Percentiles rank a stretch among this genome's conserved stretches.
Conservation (phyloP, 2,888 invertebrate species). For the Synergus itoensis region DNA sequence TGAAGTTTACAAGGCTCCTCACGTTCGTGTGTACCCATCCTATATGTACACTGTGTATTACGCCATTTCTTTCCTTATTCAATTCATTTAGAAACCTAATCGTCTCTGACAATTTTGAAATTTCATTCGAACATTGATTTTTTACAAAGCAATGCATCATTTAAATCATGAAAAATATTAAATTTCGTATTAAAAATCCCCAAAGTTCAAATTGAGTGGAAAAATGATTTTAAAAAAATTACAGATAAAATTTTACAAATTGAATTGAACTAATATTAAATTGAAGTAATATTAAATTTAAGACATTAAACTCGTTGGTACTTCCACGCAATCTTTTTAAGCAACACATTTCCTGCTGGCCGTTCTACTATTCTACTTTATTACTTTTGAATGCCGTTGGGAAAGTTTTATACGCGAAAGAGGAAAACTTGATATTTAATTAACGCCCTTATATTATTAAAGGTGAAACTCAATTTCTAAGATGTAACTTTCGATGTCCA, state of each 20-base stretch:
- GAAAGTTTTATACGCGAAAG: conserved; percentile 23
- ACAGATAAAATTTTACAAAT: neutral
- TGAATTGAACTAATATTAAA: neutral
- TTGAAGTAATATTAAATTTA: too few species aligned
- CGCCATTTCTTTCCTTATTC: conserved; percentile 1
- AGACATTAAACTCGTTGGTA: neutral
- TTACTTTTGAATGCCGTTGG: conserved; percentile 18
- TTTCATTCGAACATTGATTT: neutral
- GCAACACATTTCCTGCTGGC: neutral
- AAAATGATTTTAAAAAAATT: neutral
- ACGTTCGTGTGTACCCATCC: conserved; percentile 1
- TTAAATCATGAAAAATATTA: too few species aligned
- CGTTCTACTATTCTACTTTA: neutral
- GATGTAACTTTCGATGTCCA: neutral
- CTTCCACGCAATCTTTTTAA: neutral
- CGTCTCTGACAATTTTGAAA: neutral
- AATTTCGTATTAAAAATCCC: too few species aligned
- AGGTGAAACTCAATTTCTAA: neutral
- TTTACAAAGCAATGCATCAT: too few species aligned
- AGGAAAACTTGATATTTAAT: conserved; percentile 27
- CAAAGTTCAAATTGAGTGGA: neutral
- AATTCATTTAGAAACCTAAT: conserved; percentile 18
- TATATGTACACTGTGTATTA: neutral
- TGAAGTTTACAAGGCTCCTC: conserved; percentile 16
- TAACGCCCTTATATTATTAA: neutral